Percentiles rank a stretch among this genome's conserved stretches.
Conservation (phyloP, 2,888 invertebrate genomes). For the Drosophila nigricruria region DNA sequence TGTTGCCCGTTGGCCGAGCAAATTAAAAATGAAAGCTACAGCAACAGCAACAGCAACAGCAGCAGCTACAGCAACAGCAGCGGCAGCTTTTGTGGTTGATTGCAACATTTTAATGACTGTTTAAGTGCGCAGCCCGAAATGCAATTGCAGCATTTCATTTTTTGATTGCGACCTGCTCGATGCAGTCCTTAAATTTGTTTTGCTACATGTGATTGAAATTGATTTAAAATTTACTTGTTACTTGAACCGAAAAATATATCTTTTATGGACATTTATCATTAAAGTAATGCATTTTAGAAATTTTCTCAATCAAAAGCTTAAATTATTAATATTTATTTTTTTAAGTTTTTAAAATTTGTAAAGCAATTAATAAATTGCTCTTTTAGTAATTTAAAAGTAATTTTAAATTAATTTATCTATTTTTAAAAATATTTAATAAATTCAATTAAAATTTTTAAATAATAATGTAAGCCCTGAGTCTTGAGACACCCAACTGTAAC, state of each 20-base stretch:
- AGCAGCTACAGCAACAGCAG: background rate
- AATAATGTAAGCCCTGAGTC: too few species aligned
- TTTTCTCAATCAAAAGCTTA: too few species aligned
- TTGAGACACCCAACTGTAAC: too few species aligned
- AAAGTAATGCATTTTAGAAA: too few species aligned
- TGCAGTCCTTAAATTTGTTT: background rate
- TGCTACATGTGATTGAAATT: background rate
- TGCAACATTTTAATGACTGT: conserved; percentile 67
- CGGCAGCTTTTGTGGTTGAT: conserved; percentile 59
- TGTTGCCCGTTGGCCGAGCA: conserved; percentile 63
- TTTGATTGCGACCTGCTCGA: background rate
- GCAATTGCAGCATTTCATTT: conserved; percentile 54
- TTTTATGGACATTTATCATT: too few species aligned
- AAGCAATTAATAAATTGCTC: too few species aligned
- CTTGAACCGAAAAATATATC: background rate
- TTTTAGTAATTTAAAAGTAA: too few species aligned
- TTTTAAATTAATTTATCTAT: too few species aligned
- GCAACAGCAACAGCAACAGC: conserved; percentile 22
- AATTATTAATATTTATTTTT: too few species aligned
- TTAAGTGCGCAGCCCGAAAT: conserved; percentile 61
- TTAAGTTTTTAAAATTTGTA: too few species aligned
- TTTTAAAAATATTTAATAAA: too few species aligned
- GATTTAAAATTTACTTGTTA: background rate
- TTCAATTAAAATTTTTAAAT: too few species aligned
- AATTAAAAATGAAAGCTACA: conserved; percentile 64